phyloP scores from a whole-genome alignment of 2,888 invertebrate genomes.

The Epirrhoe alternata region DNA sequence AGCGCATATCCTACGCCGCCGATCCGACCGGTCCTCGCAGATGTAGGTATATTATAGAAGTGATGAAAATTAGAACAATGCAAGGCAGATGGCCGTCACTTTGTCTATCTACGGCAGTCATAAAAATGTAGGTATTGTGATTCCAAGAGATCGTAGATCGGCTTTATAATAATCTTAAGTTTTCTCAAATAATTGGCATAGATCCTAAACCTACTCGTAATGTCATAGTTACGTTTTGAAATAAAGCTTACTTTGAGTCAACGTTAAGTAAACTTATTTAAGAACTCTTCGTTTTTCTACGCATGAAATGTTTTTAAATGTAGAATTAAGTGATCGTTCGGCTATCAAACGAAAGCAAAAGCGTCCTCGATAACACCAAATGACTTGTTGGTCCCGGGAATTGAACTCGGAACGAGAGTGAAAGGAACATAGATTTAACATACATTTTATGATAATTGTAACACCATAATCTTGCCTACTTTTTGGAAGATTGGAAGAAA shows the following conservation, averaged over 20 bases:
- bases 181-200: conserved; percentile 11
- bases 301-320: conserved; percentile 17
- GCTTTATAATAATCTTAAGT: conserved; percentile 8
- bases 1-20: conserved; percentile 13
- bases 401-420: conserved; percentile 74
- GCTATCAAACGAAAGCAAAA: conserved; percentile 73
- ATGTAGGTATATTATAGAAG: conserved; percentile 19
- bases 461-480: conserved; percentile 8
- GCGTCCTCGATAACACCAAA: conserved; percentile 70
- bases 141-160: conserved; percentile 11
- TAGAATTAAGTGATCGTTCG: conserved; percentile 50
- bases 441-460: conserved; percentile 45
- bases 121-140: conserved; percentile 13
- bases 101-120: conserved; percentile 15
- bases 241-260: conserved; percentile 5
- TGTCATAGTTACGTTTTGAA: conserved; percentile 1
- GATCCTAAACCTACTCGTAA: neutral
- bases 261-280: neutral
- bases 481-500: conserved; percentile 6
- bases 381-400: conserved; percentile 68
- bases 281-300: conserved; percentile 12
- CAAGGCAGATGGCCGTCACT: conserved; percentile 19
- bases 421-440: conserved; percentile 63
- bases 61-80: conserved; percentile 26
- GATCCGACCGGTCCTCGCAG: conserved; percentile 23